Evolutionary conservation across 1,140 invertebrate genomes (phyloP), one percentile per base, ranked within the genome.

Genomic region (Procambarus clarkii): DNA sequence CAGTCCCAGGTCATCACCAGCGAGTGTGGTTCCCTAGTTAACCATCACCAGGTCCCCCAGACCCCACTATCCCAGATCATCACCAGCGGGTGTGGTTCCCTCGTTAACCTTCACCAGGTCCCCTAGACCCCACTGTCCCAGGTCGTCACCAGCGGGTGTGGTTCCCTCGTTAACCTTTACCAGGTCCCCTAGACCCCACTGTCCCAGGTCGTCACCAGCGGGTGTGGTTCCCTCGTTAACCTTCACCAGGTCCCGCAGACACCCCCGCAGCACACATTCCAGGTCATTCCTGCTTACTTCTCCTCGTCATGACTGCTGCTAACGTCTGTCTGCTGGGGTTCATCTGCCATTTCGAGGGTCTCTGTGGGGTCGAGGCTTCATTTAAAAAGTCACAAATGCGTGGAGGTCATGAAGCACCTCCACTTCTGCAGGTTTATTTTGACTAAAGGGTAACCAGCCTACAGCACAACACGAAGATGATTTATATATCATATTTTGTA

Each of bases 271-370:
- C 34, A 34, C 34, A 34, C 34, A 34, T 34, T 34, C 34, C 34
- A 34, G 34, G 34, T 34, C 34, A 34, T 34, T 34, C 4, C 24
- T 24, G 13, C 88, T 91, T 77, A 91, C 88, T 91, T 91, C 21
- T 91, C 88, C 18, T 91, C 88, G 74, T 91, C 88, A 24, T 85
- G 24, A 11, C 34, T 48, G 15, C 44, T 77, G 44, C 69, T 83
- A 45, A 79, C 54, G 3, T 84, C 50, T 4, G 88, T 88, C 8
- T 81, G 69, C 24, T 91, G 88, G 44, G 81, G 54, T 91, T 91
- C 88, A 91, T 85, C 88, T 85, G 88, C 88, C 88, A 91, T 91
- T n/a, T 18, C 58, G 48, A 15, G 74, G 54, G 45, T n/a, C 1
- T 9, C 21, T 85, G 74, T 77, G n/a, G 24, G 74, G 74, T 69